These are phyloP conservation scores for Discoglossus pictus DNA, from an alignment of 2,797 vertebrate species.

Conservation along the genomic window DNA sequence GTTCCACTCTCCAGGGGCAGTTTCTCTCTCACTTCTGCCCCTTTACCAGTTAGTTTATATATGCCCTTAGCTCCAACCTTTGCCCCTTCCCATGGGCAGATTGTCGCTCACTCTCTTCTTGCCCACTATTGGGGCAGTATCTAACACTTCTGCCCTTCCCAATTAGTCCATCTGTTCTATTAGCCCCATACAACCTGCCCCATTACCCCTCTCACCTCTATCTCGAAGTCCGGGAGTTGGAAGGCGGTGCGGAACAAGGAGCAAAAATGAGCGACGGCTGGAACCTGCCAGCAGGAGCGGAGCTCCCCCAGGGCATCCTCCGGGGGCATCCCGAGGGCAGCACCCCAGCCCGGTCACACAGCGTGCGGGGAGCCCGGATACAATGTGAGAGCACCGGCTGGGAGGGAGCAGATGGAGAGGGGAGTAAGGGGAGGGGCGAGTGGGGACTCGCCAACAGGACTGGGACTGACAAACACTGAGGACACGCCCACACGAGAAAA, in stretches of 20 bases:
- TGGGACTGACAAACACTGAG: no score
- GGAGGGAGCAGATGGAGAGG: not conserved
- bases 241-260: slow-evolving; percentile 96
- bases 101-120: no score
- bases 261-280: slow-evolving; percentile 98
- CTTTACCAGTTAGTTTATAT: not conserved
- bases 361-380: slow-evolving; percentile 28
- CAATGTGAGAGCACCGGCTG: slow-evolving; percentile 35
- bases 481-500: no score
- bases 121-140: no score
- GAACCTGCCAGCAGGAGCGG: slow-evolving; percentile 97
- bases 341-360: slow-evolving; percentile 29
- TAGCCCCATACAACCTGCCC: no score
- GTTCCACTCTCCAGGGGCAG: not conserved
- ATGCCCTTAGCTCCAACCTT: not conserved
- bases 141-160: not conserved
- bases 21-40: not conserved
- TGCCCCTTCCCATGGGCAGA: not conserved
- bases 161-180: slow-evolving; percentile 4
- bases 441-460: no score
- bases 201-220: slow-evolving; percentile 76
- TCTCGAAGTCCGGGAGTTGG: slow-evolving; percentile 94
- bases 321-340: slow-evolving; percentile 72
- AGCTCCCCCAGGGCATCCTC: slow-evolving; percentile 87
- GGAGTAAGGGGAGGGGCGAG: slow-evolving; percentile 4